A percentile compares a stretch with the other conserved stretches of the same genome.
Conservation (phyloP, 2,113 vertebrate species). For the Phycodurus eques region DNA sequence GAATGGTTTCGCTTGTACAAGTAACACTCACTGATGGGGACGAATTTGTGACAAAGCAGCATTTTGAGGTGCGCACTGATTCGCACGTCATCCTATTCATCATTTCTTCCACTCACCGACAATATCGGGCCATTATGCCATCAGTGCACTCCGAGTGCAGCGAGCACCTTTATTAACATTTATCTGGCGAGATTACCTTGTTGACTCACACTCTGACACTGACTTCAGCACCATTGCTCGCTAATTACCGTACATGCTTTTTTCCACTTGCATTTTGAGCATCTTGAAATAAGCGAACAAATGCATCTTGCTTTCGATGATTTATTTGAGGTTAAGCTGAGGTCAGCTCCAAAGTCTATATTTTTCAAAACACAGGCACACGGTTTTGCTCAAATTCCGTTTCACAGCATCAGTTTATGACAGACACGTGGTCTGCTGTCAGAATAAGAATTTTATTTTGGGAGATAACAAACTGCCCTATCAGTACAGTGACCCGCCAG, state of each 20-base stretch:
- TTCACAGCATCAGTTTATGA: not conserved
- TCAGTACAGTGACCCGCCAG: conserved; percentile 7
- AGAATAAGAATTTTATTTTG: conserved; percentile 7
- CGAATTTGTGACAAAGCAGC: conserved; percentile 24
- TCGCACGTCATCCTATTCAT: conserved; percentile 33
- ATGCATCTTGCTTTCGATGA: not conserved
- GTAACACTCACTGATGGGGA: conserved; percentile 27
- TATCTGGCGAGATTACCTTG: conserved; percentile 20
- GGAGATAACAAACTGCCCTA: conserved; percentile 10
- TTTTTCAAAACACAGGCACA: not conserved
- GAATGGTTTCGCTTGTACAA: conserved; percentile 19
- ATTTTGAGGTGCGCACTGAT: conserved; percentile 30
- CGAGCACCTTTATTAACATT: conserved; percentile 27
- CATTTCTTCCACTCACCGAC: conserved; percentile 21
- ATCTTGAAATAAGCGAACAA: not conserved
- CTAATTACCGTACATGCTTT: not conserved
- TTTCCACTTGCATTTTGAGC: not conserved
- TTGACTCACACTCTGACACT: conserved; percentile 12
- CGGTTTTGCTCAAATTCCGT: not conserved
- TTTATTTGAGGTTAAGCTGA: not conserved
- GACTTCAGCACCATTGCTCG: not conserved
- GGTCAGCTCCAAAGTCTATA: not conserved
- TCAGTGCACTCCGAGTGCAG: conserved; percentile 23
- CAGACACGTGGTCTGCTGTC: not conserved
- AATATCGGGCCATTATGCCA: conserved; percentile 32